Base-by-base conservation (phyloP, 2,888 invertebrate species). In the Hypsopygia costalis region DNA sequence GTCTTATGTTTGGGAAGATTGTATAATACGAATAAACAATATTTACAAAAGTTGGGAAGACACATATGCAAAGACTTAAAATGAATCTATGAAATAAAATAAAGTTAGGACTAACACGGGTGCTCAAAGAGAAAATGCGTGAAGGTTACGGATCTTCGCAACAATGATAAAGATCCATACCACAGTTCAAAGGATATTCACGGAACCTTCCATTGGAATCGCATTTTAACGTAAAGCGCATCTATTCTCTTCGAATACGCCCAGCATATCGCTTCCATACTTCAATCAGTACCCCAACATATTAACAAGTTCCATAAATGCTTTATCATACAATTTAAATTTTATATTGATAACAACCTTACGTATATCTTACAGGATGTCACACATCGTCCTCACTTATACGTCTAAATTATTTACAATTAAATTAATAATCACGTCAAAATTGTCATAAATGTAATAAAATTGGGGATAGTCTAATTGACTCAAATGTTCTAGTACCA, bases 1-100 rank as follows among this genome's bases (percentile, higher is more conserved):
- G 88, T 88, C 88, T 88, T 88, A 87, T 88, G 72, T 85, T 87
- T 86, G 88, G 88, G 86, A 87, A 87, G 81, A 79, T 78, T 82
- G 81, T 86, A 85, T 75, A 83, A 81, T 67, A 70, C 54, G 62
- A 59, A 16, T 79, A 82, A 86, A 81, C 67, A 65, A 82, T 85
- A 86, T 86, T 79, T 87, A 87, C 86, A 87, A 85, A 83, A 87
- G 83, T 77, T 69, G 70, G 87, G 87, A 88, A 88, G 87, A 86
- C 81, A 75, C 70, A 70, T 76, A 72, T 71, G 69, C 65, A 68
- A 78, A 74, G 64, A 78, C 64, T 68, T 64, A 69, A 85, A 16
- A 78, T 55, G 52, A 82, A 81, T 49, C 55, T 68, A 74, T 78
- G 78, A 62, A 65, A 75, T 78, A 76, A 56, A 68, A 80, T 74